Base-by-base conservation (phyloP, 2,113 vertebrate genomes). In the Mustela nigripes region DNA sequence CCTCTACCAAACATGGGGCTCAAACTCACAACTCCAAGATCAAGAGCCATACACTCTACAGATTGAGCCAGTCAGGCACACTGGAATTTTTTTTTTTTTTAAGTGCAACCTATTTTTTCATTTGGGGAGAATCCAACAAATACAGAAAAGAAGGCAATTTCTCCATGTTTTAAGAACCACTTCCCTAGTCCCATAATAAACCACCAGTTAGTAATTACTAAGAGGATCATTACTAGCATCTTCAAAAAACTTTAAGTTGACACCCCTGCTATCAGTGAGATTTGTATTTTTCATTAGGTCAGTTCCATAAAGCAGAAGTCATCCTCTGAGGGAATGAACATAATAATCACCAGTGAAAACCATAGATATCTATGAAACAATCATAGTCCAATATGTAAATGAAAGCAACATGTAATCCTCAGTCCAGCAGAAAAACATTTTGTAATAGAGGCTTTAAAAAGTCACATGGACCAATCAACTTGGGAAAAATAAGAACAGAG, bases 321-420 rank as follows among this genome's bases (percentile, higher is more conserved):
- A 95, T 39, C 19, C 33, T 92, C n/a, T 74, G 15, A 31, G 33
- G 71, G 39, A 93, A 42, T 18, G 21, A 33, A 45, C 9, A 28
- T 50, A 92, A 87, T 45, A 92, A 87, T 39, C 71, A 86, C 81
- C 21, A 45, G 62, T 84, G 22, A 92, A 83, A 96, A 98, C 7
- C 63, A 42, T 15, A 96, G 31, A 76, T 58, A 92, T 73, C 50
- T 82, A 67, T 28, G 33, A 88, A 84, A 79, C 31, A 88, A 58
- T 22, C 21, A 69, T 63, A 92, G n/a, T 89, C 31, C 21, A 88
- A 28, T 62, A 85, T 39, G 58, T 80, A 89, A 88, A 8, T 85
- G 31, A 93, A 78, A 97, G 56, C 22, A 89, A 31, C 58, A 65
- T 9, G 45, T 22, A 84, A 58, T n/a, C n/a, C 31, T 50, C 6